Base-by-base conservation (phyloP, 2,797 vertebrate genomes). In the Sebastes steindachneri region DNA sequence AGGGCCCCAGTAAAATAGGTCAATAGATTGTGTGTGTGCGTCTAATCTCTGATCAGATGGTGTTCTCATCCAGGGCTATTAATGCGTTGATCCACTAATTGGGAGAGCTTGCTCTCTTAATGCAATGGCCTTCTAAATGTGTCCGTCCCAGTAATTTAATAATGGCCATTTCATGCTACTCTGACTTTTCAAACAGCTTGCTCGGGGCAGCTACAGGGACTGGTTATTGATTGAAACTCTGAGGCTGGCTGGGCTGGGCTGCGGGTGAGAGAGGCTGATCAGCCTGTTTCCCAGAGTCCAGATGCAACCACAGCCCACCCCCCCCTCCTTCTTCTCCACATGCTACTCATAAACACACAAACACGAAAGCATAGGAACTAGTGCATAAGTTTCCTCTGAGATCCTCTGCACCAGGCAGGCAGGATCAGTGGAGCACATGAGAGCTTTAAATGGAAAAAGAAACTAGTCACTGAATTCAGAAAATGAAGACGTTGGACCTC, bases 121-220 rank as follows among this genome's bases (percentile, higher is more conserved):
- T 96, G 94, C 94, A 95, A 94, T 95, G 91, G 92, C 93, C 91
- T 94, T 95, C 95, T 94, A 93, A 95, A 96, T 94, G 93, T 95
- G 94, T 95, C 93, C 86, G 83, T 95, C 93, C 90, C 92, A 86
- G 95, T 96, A 95, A 96, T 96, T 95, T 96, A 96, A 96, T 96
- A 96, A 96, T 93, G 88, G 92, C 93, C 93, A 95, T 95, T 96
- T 96, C 94, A 95, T 96, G 86, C 90, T 95, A 86, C 93, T 95
- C 93, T 95, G 92, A 93, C 91, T 96, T 92, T 92, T 82, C 71
- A 95, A 95, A 92, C 92, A 94, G 78, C 91, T 85, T 93, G 85
- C 93, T 88, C 77, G 85, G 91, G 93, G 93, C 90, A 93, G 93
- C 95, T 90, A 88, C 90, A 93, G 95, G 93, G 95, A 96, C 94